Conservation (phyloP, 2,113 vertebrate species). For the Odontophorus gujanensis region DNA sequence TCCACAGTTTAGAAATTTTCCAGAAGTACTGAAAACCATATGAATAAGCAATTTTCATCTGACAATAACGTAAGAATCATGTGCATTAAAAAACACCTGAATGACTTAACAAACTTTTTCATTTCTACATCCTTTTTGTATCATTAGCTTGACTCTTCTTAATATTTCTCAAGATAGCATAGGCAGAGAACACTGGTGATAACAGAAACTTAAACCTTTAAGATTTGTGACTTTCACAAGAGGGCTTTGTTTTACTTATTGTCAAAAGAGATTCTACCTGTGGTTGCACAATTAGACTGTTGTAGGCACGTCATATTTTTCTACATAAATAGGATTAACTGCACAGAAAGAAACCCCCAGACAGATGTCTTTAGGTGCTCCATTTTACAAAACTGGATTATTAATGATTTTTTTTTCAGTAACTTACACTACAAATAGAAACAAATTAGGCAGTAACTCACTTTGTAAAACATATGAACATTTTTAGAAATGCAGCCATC, state of each 20-base stretch:
- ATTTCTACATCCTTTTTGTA: not conserved
- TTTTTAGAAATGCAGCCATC: not conserved
- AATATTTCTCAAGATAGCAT: not conserved
- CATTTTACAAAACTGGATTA: not conserved
- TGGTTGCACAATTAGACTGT: not conserved
- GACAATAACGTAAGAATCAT: not conserved
- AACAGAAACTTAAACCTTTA: not conserved
- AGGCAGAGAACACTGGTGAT: not conserved
- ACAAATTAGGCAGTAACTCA: not conserved
- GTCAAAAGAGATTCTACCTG: not conserved
- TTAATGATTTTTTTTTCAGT: not conserved
- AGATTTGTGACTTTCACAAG: not conserved
- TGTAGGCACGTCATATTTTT: not conserved
- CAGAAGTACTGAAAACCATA: not conserved
- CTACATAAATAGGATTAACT: not conserved
- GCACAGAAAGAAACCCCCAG: not conserved
- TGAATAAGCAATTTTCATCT: not conserved
- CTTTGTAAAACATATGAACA: not conserved
- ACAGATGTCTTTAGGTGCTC: not conserved
- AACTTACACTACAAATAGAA: not conserved
- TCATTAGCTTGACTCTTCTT: not conserved
- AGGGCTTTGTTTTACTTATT: not conserved
- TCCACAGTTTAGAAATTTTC: not conserved
- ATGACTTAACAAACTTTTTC: not conserved
- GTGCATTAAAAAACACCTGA: not conserved